Evolutionary conservation across 2,113 vertebrate species (phyloP), one percentile per base, ranked within the genome.

Genomic region (Caranx ignobilis): DNA sequence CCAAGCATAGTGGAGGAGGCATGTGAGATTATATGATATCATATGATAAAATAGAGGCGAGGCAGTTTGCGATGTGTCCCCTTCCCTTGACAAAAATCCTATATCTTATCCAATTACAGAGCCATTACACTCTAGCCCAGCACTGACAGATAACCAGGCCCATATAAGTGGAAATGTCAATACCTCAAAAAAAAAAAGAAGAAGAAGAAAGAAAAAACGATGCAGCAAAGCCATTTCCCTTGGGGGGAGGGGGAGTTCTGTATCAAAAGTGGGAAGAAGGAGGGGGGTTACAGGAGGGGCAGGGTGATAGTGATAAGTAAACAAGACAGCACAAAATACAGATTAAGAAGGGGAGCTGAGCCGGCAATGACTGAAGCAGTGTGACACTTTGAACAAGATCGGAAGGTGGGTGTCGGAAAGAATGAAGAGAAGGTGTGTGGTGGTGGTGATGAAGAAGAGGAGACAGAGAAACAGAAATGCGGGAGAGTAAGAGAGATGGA

Each of bases 71-170:
- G 18, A 75, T 87, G 79, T 75, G 75, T 60, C 60, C 71, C 70
- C 39, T 65, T 69, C 63, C 59, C 75, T 70, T 50, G 71, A 78
- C 90, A 85, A 92, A 87, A 91, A 88, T 81, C 83, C 80, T 86
- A 91, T 91, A 92, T 91, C 89, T 93, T 92, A 93, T 92, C 92
- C 91, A 94, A 93, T 93, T 93, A 93, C 88, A 90, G 81, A 92
- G 79, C 85, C 88, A 92, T 93, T 93, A 93, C 88, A 85, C 89
- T 89, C 76, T 70, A 69, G 87, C 81, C 37, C 32, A 5, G 82
- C 84, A 83, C 48, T 90, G 91, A 89, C 87, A 91, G 91, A 93
- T 93, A 92, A 92, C 90, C 80, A 83, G 85, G 83, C 57, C 77
- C 13, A 12, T 88, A 92, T 91, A 89, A 88, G 85, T 88, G 80